phyloP scores from a whole-genome alignment of 1,140 invertebrate genomes.

The Achroia grisella region DNA sequence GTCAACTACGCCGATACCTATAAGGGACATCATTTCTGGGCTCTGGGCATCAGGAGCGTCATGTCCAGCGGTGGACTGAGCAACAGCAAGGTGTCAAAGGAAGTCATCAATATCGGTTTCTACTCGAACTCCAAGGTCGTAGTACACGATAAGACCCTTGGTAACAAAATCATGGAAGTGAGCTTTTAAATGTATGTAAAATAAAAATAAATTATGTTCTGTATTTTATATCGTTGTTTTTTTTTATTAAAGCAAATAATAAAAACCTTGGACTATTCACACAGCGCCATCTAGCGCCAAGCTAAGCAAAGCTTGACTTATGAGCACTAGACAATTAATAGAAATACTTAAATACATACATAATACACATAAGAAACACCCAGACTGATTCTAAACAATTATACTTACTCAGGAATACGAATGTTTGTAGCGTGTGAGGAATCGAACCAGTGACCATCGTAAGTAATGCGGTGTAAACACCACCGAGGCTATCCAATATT shows the following conservation, averaged over 20 bases:
- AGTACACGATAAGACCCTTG: not conserved
- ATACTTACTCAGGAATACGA: too few relatives aligned
- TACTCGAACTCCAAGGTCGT: not conserved
- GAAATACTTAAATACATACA: too few relatives aligned
- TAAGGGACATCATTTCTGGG: conserved; percentile 7
- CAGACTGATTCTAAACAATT: too few relatives aligned
- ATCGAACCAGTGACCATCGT: too few relatives aligned
- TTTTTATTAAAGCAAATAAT: not conserved
- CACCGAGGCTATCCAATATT: too few relatives aligned
- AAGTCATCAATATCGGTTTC: not conserved
- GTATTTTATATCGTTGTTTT: not conserved
- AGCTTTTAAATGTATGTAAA: not conserved
- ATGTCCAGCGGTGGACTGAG: not conserved
- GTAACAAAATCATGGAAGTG: not conserved
- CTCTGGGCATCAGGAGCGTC: not conserved
- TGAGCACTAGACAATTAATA: too few relatives aligned
- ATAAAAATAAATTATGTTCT: not conserved
- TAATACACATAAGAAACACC: too few relatives aligned
- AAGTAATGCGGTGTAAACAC: too few relatives aligned
- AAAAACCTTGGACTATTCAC: too few relatives aligned
- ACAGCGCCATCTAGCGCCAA: too few relatives aligned
- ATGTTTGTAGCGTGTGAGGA: too few relatives aligned
- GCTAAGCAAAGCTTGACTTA: too few relatives aligned
- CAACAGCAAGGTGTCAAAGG: not conserved
- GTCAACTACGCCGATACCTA: not conserved